Evolutionary conservation across 53 echinoderm and acorn worm genomes (phyloP), one percentile per base, ranked within the genome.

Genomic region (Stichopus horrens): DNA sequence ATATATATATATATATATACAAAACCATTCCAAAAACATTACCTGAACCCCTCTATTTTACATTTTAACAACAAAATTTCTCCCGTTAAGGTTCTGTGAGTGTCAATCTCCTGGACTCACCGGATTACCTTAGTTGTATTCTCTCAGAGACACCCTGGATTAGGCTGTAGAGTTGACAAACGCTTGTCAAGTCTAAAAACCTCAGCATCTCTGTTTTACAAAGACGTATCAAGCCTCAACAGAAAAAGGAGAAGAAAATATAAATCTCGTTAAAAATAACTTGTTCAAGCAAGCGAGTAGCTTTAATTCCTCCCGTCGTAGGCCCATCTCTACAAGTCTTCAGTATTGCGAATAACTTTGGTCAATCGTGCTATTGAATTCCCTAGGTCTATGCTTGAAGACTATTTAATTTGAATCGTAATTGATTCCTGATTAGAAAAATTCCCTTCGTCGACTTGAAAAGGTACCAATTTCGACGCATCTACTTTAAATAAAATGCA

Each of bases 371-470:
- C 58, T 56, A 21, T 81, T 21, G 56, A 58, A 57, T 58, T 81
- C 10, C 81, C 81, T 8, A 52, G 81, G 57, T 81, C 58, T 54
- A 19, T 81, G 81, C 81, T 81, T 58, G 4, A 56, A 81, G 81
- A 56, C 81, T 81, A 81, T 81, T 81, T 81, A 55, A 81, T 81
- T 81, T 81, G 55, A 81, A 81, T 81, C 57, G 57, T 81, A 81
- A 81, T 81, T 81, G 81, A 81, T 81, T 81, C 81, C 58, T 81
- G 81, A 81, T 81, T 81, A 81, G 81, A 81, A 81, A 37, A 16
- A n/a, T 81, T 81, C 81, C 81, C 81, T 58, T 81, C 81, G 81
- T 56, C 52, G 58, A 57, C 19, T 56, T n/a, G 57, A 81, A 11
- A 81, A 81, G 81, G 81, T 81, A 81, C 57, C 58, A 81, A 52